A percentile compares a stretch with the other conserved stretches of the same genome.
phyloP scores from a whole-genome alignment of 2,797 vertebrate genomes.

The Ptychadena robeensis region DNA sequence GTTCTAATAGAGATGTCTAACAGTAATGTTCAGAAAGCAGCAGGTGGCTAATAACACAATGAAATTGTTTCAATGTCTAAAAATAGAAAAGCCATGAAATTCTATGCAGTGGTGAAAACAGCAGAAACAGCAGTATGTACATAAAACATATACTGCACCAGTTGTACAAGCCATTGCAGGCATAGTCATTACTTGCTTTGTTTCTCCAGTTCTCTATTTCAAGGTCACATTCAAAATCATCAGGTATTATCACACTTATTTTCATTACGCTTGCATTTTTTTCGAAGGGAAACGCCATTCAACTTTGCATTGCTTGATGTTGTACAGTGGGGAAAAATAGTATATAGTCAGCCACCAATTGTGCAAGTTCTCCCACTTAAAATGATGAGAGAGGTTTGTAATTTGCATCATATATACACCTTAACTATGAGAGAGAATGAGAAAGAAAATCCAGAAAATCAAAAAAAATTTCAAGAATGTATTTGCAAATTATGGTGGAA shows the following conservation, averaged over 20 bases:
- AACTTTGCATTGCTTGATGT: too few species aligned
- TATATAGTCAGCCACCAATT: too few species aligned
- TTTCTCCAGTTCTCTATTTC: constrained; percentile 27
- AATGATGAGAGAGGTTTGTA: too few species aligned
- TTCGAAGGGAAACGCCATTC: too few species aligned
- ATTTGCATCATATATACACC: too few species aligned
- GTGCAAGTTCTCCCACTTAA: too few species aligned
- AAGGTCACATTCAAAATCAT: background rate
- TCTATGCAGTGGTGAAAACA: constrained; percentile 34
- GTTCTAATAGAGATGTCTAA: constrained; percentile 65
- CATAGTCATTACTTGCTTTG: constrained; percentile 14
- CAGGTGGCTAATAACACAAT: constrained; percentile 68
- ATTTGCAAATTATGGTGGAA: too few species aligned
- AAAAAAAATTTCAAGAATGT: too few species aligned
- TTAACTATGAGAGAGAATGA: too few species aligned
- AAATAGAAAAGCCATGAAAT: constrained; percentile 53
- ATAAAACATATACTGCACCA: constrained; percentile 29
- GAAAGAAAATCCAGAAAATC: too few species aligned
- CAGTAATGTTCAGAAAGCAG: constrained; percentile 62
- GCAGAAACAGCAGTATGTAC: background rate
- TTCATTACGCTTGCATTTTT: background rate
- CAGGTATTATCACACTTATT: too few species aligned
- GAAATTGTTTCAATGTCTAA: constrained; percentile 46
- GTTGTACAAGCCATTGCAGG: constrained; percentile 26
- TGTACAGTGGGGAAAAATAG: too few species aligned